phyloP scores from a whole-genome alignment of 2,888 invertebrate genomes.

The Neuroscelio doddi region DNA sequence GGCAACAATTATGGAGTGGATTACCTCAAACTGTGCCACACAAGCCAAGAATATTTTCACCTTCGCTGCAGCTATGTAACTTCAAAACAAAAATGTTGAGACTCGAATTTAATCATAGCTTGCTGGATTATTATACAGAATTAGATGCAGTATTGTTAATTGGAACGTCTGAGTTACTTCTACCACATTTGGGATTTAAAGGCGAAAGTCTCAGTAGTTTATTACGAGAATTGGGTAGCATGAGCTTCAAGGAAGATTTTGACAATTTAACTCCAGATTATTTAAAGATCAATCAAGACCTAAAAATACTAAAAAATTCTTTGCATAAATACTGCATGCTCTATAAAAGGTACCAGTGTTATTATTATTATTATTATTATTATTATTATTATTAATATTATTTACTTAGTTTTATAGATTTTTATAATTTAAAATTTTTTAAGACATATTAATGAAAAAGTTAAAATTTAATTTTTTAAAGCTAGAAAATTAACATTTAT shows the following conservation, averaged over 20 bases:
- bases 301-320: conserved; percentile 59
- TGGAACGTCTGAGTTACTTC: conserved; percentile 76
- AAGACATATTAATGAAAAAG: too few species aligned
- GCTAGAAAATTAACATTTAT: too few species aligned
- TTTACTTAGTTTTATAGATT: too few species aligned
- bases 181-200: conserved; percentile 58
- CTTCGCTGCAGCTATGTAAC: conserved; percentile 72
- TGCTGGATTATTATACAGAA: conserved; percentile 89
- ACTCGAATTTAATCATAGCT: conserved; percentile 88
- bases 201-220: conserved; percentile 61
- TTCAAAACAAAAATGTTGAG: conserved; percentile 76
- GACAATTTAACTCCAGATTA: conserved; percentile 67
- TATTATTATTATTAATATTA: too few species aligned
- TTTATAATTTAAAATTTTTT: too few species aligned
- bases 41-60: conserved; percentile 83
- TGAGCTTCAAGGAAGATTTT: conserved; percentile 55
- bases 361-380: too few species aligned
- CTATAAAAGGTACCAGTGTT: conserved; percentile 66
- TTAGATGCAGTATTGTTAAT: conserved; percentile 88
- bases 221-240: conserved; percentile 57
- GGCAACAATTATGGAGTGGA: conserved; percentile 87
- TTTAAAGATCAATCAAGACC: conserved; percentile 59
- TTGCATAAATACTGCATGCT: conserved; percentile 63
- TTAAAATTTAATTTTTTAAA: too few species aligned
- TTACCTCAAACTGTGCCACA: conserved; percentile 77